phyloP scores from a whole-genome alignment of 1,140 invertebrate genomes.

The Chrysomallon squamiferum region DNA sequence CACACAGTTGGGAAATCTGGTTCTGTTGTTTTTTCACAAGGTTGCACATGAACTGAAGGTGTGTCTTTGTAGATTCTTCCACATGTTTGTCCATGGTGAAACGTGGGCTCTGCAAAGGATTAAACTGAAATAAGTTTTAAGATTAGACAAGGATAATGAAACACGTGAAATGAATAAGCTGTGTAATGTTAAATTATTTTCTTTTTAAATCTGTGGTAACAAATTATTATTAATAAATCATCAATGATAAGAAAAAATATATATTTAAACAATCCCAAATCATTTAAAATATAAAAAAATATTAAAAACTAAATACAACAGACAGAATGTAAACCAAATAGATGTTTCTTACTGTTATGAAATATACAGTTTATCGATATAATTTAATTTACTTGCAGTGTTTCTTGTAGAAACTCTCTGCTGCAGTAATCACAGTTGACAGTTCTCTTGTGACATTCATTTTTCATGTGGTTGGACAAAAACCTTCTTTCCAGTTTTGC shows the following conservation, averaged over 20 bases:
- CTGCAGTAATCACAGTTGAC: constrained; percentile 86
- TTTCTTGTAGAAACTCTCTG: constrained; percentile 89
- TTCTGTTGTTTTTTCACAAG: constrained; percentile 85
- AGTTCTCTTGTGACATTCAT: constrained; percentile 87
- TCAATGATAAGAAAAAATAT: too few species aligned
- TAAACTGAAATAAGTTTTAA: constrained; percentile 9
- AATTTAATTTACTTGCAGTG: constrained; percentile 69
- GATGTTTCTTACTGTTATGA: too few species aligned
- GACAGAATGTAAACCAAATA: too few species aligned
- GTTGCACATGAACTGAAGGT: constrained; percentile 83
- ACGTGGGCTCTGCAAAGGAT: constrained; percentile 62
- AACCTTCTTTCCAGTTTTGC: constrained; percentile 83
- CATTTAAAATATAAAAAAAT: too few species aligned
- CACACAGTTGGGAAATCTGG: constrained; percentile 79
- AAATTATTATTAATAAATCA: too few species aligned
- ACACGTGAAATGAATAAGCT: neutral
- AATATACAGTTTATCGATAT: neutral
- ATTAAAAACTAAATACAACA: too few species aligned
- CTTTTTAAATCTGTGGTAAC: too few species aligned
- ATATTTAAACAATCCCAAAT: too few species aligned
- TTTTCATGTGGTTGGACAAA: constrained; percentile 81
- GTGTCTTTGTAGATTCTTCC: constrained; percentile 81
- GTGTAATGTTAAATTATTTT: too few species aligned
- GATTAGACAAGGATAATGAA: constrained; percentile 1
- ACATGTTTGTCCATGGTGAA: constrained; percentile 83